Conservation (phyloP, 2,113 vertebrate species). For the Pangasianodon gigas region DNA sequence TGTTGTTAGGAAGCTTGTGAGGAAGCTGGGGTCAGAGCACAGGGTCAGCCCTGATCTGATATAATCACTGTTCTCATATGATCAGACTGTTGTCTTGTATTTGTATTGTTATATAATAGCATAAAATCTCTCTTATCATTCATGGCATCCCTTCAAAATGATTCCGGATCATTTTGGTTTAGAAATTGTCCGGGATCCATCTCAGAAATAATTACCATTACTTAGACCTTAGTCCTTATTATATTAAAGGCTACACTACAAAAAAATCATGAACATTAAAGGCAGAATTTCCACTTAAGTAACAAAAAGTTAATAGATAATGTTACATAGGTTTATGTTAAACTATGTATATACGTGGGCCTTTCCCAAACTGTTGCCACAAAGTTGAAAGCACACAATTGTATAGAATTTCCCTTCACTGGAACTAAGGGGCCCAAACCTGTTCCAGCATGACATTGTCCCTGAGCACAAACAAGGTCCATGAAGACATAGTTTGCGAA, state of each 20-base stretch:
- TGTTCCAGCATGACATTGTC: too few species aligned
- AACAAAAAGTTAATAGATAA: not conserved
- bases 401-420: not conserved
- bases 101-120: conserved; percentile 1
- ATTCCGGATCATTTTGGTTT: conserved; percentile 55
- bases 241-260: conserved; percentile 61
- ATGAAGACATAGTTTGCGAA: not conserved
- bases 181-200: conserved; percentile 65
- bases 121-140: not conserved
- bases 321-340: not conserved
- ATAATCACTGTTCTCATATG: not conserved
- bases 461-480: not conserved
- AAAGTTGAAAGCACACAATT: not conserved
- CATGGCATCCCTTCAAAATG: conserved; percentile 5
- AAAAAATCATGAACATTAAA: not conserved
- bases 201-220: conserved; percentile 71
- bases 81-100: not conserved
- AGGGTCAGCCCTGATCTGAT: too few species aligned
- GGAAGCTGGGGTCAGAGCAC: too few species aligned
- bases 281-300: not conserved
- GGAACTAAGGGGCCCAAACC: not conserved
- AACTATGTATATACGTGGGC: not conserved
- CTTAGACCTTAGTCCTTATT: conserved; percentile 74
- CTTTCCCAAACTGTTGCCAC: too few species aligned
- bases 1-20: too few species aligned